phyloP scores from a whole-genome alignment of 2,113 vertebrate species.

The Struthio camelus region DNA sequence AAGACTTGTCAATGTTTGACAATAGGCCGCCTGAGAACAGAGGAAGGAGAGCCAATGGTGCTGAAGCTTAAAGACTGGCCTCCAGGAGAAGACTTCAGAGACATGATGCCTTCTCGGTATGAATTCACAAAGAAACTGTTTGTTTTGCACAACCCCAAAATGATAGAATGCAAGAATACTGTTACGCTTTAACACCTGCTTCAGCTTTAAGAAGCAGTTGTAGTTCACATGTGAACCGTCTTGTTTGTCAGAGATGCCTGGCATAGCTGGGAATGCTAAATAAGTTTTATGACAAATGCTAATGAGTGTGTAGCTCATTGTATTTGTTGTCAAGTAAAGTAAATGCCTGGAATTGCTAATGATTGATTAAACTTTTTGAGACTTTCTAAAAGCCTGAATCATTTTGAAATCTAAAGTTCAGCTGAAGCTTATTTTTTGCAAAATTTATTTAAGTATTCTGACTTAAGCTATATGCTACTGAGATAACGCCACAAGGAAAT shows the following conservation, averaged over 20 bases:
- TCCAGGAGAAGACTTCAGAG: constrained; percentile 83
- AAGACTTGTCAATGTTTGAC: not conserved
- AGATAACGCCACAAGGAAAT: not conserved
- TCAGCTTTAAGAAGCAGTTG: not conserved
- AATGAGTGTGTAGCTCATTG: not conserved
- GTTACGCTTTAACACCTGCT: accelerated
- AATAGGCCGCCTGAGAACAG: constrained; percentile 78
- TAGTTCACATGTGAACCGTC: accelerated
- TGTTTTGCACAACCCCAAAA: not conserved
- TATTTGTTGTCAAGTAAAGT: not conserved
- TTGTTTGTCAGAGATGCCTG: not conserved
- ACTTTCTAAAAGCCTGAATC: not conserved
- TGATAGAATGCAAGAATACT: not conserved
- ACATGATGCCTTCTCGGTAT: constrained; percentile 84
- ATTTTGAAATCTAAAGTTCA: not conserved
- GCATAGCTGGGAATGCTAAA: not conserved
- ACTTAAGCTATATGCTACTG: not conserved
- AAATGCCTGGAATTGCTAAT: not conserved
- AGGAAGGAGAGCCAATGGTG: constrained; percentile 80
- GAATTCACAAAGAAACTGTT: not conserved
- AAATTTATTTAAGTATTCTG: not conserved
- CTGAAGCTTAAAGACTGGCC: constrained; percentile 85
- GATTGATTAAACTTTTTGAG: not conserved
- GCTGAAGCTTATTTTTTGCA: not conserved
- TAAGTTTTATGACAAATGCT: not conserved